Base-by-base conservation (phyloP, 1,140 invertebrate genomes). In the Drosophila watanabei region DNA sequence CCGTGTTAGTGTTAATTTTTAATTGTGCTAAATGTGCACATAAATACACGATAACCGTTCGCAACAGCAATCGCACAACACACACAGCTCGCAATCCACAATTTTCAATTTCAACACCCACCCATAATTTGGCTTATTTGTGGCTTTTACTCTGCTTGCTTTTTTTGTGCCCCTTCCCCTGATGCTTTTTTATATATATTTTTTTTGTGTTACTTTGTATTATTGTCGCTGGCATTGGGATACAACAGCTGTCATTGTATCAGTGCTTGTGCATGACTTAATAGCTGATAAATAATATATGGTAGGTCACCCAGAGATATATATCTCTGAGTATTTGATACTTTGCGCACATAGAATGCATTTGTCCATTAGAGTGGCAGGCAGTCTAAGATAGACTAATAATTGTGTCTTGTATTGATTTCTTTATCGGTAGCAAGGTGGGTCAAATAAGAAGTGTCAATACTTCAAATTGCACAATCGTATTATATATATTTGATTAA, bases 21-120 rank as follows among this genome's bases (percentile, higher is more conserved):
- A 91, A 91, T 91, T 90, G 87, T 91, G 87, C 82, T 90, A 90
- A 90, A 91, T 90, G 86, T 90, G 82, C 86, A 90, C 85, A 88
- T 89, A 89, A 88, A 90, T 85, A 90, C 64, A 81, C 54, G 60
- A 79, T 69, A 71, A 70, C 54, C 72, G 61, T 69, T 35, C 46
- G 69, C 24, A 58, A n/a, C n/a, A n/a, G n/a, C n/a, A n/a, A n/a
- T n/a, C n/a, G n/a, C n/a, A n/a, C n/a, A n/a, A 49, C 49, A 54
- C 45, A 54, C 10, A 64, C 49, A 69, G 70, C 70, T 30, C 32
- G 65, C 80, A 82, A 68, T 81, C 75, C 69, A 63, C 78, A 85
- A 79, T 87, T 89, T 89, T 79, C 86, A 90, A 80, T 90, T 90
- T 90, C 79, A 90, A 90, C 86, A 90, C 87, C 86, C 86, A 90